phyloP scores from a whole-genome alignment of 2,888 invertebrate genomes.

The Caenorhabditis sp. region DNA sequence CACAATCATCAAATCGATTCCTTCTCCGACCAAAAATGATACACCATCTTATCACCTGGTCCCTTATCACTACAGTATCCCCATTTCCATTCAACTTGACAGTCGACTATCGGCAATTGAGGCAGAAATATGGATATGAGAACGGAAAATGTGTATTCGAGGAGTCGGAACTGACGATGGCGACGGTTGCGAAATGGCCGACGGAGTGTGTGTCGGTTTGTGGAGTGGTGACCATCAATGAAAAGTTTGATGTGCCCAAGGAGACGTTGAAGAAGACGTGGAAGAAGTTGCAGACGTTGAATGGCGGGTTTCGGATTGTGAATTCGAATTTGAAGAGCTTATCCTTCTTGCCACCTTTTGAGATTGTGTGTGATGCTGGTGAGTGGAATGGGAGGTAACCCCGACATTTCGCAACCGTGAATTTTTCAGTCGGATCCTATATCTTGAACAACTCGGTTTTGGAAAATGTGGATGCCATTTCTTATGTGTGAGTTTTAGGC shows the following conservation, averaged over 20 bases:
- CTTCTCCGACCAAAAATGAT: no score
- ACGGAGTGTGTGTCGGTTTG: not conserved
- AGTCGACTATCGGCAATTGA: no score
- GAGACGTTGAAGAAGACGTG: constrained; percentile 4
- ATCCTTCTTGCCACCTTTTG: not conserved
- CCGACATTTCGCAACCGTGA: no score
- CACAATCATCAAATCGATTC: no score
- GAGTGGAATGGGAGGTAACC: not conserved
- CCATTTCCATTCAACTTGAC: no score
- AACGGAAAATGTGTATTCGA: not conserved
- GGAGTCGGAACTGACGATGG: not conserved
- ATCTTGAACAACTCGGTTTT: not conserved
- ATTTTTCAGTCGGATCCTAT: not conserved
- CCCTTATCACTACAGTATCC: no score
- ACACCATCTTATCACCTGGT: no score
- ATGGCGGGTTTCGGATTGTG: constrained; percentile 1
- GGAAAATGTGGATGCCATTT: not conserved
- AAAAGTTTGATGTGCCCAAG: not conserved
- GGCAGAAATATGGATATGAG: not conserved
- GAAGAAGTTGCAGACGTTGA: not conserved
- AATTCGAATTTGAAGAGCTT: not conserved
- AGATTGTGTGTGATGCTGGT: not conserved
- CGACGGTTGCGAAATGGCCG: constrained; percentile 17
- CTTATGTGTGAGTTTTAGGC: no score
- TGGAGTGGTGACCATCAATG: not conserved